Percentiles rank a stretch among this genome's conserved stretches.
Evolutionary conservation across 1,140 invertebrate species (phyloP).

Genomic region (Hestina assimilis): DNA sequence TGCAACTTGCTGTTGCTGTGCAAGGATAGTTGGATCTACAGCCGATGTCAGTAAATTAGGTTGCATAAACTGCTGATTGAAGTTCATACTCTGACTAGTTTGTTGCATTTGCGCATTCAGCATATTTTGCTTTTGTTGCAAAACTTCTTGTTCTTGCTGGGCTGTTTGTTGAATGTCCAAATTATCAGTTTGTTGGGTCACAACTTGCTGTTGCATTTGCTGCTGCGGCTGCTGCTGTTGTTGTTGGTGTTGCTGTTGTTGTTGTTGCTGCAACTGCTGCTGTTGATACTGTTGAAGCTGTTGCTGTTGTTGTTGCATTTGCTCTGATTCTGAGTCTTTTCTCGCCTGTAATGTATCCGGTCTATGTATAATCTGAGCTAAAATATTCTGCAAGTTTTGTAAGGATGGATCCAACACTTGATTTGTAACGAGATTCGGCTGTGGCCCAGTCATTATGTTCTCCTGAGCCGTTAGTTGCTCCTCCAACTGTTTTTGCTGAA

Average conservation of each 20-base stretch:
- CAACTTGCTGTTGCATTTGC: constrained; percentile 28
- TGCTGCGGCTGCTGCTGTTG: constrained; percentile 36
- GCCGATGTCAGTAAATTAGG: constrained; percentile 48
- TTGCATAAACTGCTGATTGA: constrained; percentile 59
- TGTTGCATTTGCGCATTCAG: constrained; percentile 63
- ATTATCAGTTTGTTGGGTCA: constrained; percentile 38
- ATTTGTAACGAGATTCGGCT: constrained; percentile 51
- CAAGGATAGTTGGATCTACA: constrained; percentile 55
- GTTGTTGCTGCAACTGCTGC: constrained; percentile 30
- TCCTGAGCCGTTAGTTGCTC: constrained; percentile 66
- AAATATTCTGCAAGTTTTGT: constrained; percentile 72
- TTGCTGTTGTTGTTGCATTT: constrained; percentile 35
- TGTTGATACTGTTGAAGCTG: constrained; percentile 40
- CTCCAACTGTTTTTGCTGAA: constrained; percentile 76
- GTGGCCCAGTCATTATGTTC: constrained; percentile 54
- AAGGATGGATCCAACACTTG: constrained; percentile 68
- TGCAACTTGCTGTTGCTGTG: constrained; percentile 63
- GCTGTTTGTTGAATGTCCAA: constrained; percentile 36
- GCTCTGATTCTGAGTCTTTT: constrained; percentile 71
- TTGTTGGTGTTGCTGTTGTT: constrained; percentile 39
- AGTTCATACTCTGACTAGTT: constrained; percentile 53
- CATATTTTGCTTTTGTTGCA: constrained; percentile 61
- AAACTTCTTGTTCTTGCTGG: constrained; percentile 53
- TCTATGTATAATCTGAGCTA: constrained; percentile 72
- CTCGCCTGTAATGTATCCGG: constrained; percentile 58